A percentile compares a stretch with the other conserved stretches of the same genome.
phyloP scores from a whole-genome alignment of 2,113 vertebrate species.

The Microcebus griseorufus region DNA sequence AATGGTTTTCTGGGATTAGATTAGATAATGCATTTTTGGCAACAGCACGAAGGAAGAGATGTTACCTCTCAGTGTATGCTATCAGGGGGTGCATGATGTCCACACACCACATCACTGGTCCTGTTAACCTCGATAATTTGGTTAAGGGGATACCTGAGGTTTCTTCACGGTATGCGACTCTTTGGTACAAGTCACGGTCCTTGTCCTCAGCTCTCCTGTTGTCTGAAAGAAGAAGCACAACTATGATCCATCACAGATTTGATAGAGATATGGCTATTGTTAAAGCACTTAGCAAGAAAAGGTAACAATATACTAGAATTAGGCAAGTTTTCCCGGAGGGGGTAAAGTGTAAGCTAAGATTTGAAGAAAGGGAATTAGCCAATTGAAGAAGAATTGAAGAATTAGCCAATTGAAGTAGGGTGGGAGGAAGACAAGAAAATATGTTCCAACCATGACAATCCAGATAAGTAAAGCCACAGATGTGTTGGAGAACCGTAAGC shows the following conservation, averaged over 20 bases:
- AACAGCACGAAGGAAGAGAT: not conserved
- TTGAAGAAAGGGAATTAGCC: not conserved
- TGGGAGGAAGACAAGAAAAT: not conserved
- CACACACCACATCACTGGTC: rapidly evolving
- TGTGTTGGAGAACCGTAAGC: not conserved
- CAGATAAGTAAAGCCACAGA: not conserved
- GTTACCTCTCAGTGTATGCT: not conserved
- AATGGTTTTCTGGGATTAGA: not conserved
- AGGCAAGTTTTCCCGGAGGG: not conserved
- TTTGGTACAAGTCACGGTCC: not conserved
- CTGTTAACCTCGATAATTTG: not conserved
- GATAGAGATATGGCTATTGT: not conserved
- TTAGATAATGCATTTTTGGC: not conserved
- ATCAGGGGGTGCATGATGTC: rapidly evolving
- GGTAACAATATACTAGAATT: not conserved
- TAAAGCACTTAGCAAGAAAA: not conserved
- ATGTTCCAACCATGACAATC: not conserved
- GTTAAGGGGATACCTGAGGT: not conserved
- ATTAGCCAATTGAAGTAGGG: not conserved
- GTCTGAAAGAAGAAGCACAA: not conserved
- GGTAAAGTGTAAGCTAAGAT: not conserved
- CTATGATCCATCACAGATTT: not conserved
- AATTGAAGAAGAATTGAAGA: not conserved
- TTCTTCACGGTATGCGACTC: not conserved
- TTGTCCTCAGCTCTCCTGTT: not conserved